Conservation (phyloP, 2,113 vertebrate species). For the Butastur rufipennis region DNA sequence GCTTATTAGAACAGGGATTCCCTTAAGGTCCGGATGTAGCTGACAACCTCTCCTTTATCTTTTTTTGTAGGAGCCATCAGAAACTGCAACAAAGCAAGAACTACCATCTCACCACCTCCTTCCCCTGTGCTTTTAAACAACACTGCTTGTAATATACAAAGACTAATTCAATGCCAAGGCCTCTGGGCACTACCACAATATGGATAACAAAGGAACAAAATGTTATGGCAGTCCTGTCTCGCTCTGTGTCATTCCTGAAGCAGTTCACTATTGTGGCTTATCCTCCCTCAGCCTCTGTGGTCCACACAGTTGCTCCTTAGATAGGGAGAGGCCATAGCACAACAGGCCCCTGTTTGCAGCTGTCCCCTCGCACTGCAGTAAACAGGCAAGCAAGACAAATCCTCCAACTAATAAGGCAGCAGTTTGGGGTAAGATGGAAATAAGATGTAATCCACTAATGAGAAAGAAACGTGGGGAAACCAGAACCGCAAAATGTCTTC, state of each 20-base stretch:
- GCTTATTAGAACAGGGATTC: neutral
- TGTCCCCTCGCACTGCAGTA: neutral
- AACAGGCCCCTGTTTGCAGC: neutral
- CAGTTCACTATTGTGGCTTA: rapidly evolving
- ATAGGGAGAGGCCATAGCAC: neutral
- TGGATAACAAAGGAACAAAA: neutral
- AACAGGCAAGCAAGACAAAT: neutral
- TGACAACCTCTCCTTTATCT: neutral
- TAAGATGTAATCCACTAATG: too few relatives aligned
- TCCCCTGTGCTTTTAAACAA: neutral
- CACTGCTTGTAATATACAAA: neutral
- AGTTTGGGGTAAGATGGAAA: neutral
- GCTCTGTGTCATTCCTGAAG: neutral
- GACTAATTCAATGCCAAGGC: neutral
- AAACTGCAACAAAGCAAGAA: neutral
- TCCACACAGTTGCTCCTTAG: rapidly evolving
- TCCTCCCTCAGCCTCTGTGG: neutral
- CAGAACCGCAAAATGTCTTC: rapidly evolving
- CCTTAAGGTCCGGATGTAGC: neutral
- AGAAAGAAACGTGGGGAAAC: neutral
- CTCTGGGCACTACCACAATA: neutral
- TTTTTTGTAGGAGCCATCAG: neutral
- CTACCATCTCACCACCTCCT: neutral
- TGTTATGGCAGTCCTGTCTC: rapidly evolving
- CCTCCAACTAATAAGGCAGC: neutral